These are phyloP conservation scores for Edolisoma coerulescens DNA, from an alignment of 2,113 vertebrate genomes.

Conservation along the genomic window DNA sequence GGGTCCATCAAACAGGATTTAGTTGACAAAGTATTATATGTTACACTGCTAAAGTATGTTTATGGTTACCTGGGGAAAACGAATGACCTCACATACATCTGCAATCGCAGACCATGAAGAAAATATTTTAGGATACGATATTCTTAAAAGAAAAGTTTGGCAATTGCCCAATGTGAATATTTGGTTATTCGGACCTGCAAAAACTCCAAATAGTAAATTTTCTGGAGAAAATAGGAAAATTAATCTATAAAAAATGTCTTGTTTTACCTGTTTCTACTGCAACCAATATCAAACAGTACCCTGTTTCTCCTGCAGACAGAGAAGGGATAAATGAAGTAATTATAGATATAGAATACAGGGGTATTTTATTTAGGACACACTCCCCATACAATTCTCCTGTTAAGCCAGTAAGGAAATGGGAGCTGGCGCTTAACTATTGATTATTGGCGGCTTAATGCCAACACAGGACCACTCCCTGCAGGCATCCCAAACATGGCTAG, in stretches of 20 bases:
- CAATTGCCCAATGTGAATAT: not conserved
- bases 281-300: not conserved
- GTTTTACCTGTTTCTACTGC: not conserved
- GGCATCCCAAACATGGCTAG: not conserved
- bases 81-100: not conserved
- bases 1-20: not conserved
- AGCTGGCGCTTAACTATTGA: not conserved
- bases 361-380: not conserved
- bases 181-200: not conserved
- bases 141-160: not conserved
- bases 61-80: not conserved
- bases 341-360: not conserved
- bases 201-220: not conserved
- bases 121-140: not conserved
- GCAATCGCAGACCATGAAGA: not conserved
- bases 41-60: not conserved
- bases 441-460: not conserved
- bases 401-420: not conserved
- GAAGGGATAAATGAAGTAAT: not conserved
- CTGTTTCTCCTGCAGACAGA: not conserved
- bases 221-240: not conserved
- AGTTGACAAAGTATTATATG: not conserved
- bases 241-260: not conserved
- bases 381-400: not conserved
- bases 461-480: not conserved